Evolutionary conservation across 2,888 invertebrate species (phyloP).

Genomic region (Thereva nobilitata): DNA sequence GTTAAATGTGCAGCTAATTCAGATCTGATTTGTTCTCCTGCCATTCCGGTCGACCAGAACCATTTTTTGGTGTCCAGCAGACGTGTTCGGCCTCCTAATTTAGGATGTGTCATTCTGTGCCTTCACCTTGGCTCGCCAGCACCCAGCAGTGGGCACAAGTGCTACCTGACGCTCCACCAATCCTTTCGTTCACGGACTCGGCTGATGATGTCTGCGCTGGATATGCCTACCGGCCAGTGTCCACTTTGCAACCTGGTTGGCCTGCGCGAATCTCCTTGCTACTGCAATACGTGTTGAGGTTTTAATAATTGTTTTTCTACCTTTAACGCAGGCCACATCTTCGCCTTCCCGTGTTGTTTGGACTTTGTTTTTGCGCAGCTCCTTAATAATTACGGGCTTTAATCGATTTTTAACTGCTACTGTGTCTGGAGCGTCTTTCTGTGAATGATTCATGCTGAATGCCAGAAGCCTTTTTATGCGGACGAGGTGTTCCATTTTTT

Average conservation of each 20-base stretch:
- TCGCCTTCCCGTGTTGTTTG: conserved; percentile 30
- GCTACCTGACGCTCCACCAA: conserved; percentile 4
- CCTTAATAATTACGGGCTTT: conserved; percentile 30
- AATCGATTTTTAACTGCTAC: conserved; percentile 34
- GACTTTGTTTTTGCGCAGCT: conserved; percentile 23
- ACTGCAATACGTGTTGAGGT: conserved; percentile 34
- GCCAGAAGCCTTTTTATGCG: neutral
- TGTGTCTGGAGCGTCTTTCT: conserved; percentile 23
- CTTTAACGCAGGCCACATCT: conserved; percentile 19
- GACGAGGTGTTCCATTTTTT: too few species aligned
- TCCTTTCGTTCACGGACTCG: too few species aligned
- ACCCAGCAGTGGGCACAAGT: conserved; percentile 17
- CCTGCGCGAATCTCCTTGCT: conserved; percentile 2
- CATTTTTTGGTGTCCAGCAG: conserved; percentile 34
- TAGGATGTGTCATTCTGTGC: conserved; percentile 27
- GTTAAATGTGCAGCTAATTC: conserved; percentile 33
- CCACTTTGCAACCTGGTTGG: neutral
- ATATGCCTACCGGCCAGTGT: too few species aligned
- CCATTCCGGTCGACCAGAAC: conserved; percentile 28
- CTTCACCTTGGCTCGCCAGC: conserved; percentile 10
- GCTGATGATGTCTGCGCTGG: too few species aligned
- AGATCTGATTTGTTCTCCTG: conserved; percentile 29
- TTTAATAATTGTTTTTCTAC: conserved; percentile 26
- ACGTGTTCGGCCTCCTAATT: conserved; percentile 33
- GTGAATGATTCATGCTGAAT: conserved; percentile 24